These are phyloP conservation scores for Xenotilapia longispinis DNA, from an alignment of 2,113 vertebrate species.

Conservation along the genomic window DNA sequence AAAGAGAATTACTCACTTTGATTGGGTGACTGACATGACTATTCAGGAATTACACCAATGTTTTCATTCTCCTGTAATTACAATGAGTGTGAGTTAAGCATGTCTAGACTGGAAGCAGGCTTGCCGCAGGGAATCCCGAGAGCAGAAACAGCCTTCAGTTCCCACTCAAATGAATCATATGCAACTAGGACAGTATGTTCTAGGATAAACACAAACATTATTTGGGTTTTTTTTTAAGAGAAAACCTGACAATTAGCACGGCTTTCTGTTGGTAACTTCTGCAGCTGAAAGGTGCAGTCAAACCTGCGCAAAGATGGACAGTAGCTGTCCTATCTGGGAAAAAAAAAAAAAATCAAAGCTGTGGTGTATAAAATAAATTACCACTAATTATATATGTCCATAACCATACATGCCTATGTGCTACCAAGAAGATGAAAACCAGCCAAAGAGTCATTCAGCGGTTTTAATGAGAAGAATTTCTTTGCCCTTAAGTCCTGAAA, in stretches of 20 bases:
- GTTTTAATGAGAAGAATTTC: not conserved
- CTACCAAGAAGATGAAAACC: not conserved
- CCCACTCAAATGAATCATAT: not conserved
- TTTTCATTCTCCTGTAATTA: constrained; percentile 49
- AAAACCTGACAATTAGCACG: not conserved
- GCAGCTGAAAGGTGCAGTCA: not conserved
- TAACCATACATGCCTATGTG: not conserved
- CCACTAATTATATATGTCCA: not conserved
- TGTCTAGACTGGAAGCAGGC: not conserved
- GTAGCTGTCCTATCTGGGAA: not conserved
- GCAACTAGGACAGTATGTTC: not conserved
- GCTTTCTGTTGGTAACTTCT: not conserved
- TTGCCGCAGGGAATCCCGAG: not conserved
- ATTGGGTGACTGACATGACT: not conserved
- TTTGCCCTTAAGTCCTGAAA: not conserved
- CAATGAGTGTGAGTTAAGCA: not conserved
- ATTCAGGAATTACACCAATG: constrained; percentile 15
- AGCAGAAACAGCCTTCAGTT: not conserved
- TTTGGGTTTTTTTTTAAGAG: rapidly evolving
- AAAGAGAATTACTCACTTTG: not conserved
- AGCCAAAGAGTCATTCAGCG: not conserved
- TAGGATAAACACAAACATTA: not conserved
- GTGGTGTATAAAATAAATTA: not conserved
- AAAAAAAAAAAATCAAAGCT: not conserved
- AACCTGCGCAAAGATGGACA: not conserved